Base-by-base conservation (phyloP, 2,888 invertebrate genomes). In the Lottia scabra region DNA sequence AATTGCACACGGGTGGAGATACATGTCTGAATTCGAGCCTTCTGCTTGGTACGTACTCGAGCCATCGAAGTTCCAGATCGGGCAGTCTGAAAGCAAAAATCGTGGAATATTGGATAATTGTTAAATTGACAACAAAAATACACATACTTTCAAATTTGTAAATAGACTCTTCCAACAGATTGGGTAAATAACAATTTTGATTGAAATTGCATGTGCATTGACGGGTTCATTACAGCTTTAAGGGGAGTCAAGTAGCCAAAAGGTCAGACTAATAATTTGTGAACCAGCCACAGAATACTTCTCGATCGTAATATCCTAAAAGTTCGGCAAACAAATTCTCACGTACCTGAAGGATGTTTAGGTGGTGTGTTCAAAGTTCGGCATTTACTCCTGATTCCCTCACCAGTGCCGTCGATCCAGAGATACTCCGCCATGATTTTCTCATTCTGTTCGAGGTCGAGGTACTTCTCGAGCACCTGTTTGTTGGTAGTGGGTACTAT, bases 1-100 rank as follows among this genome's bases (percentile, higher is more conserved):
- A 13, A 85, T 27, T 8, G 83, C 80, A 15, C 96, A 95, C 0
- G 98, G 97, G 82, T 94, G 92, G 64, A 99, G 91, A 91, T 94
- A 97, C 48, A 96, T 95, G 87, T 99, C 98, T 0, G 91, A 90
- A 83, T 91, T 91, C 45, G 87, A 87, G 0, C 91, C 90, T 75
- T 88, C 85, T 6, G 91, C 89, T 78, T 91, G 91, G 65, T 87
- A 87, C 10, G 91, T 91, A 44, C 90, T 90, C 46, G 90, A 89
- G 0, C 90, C 90, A 78, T 91, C 90, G 81, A 89, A 91, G 83
- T 91, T 90, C 91, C 91, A 91, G 27, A 89, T 75, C 0, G 90
- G 91, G 44, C 88, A 87, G 27, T 90, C 90, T 90, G 79, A 19
- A 72, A 73, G 23, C 23, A 48, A 16, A 64, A 46, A 62, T 5